Evolutionary conservation across 2,113 vertebrate genomes (phyloP).

Genomic region (Tupaia tana): DNA sequence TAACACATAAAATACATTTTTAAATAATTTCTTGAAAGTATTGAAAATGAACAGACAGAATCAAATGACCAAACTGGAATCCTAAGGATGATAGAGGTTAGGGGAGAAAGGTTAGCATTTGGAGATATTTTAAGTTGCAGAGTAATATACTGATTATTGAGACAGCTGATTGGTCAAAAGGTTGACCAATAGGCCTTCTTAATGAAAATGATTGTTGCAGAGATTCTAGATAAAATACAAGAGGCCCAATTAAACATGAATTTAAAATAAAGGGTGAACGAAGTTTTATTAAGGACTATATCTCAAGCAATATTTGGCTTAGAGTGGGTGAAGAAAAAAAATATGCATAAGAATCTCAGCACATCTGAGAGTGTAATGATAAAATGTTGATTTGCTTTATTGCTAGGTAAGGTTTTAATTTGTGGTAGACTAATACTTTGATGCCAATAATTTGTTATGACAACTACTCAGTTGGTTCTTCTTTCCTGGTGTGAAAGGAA

Average conservation of each 20-base stretch:
- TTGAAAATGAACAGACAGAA: not conserved
- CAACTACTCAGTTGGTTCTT: conserved; percentile 53
- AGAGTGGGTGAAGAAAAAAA: not conserved
- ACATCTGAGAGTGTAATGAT: conserved; percentile 8
- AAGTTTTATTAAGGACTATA: not conserved
- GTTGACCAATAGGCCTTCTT: not conserved
- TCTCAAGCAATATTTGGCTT: not conserved
- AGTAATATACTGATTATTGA: not conserved
- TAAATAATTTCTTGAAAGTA: not conserved
- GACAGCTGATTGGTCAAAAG: not conserved
- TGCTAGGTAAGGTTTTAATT: conserved; percentile 57
- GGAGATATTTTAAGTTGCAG: not conserved
- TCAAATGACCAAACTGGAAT: not conserved
- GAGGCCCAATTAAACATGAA: not conserved
- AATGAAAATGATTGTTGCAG: not conserved
- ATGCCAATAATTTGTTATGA: conserved; percentile 53
- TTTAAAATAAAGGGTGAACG: not conserved
- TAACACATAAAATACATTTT: conserved; percentile 25
- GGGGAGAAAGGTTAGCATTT: not conserved
- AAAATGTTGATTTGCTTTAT: conserved; percentile 31
- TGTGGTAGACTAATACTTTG: conserved; percentile 39
- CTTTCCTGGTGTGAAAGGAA: conserved; percentile 44
- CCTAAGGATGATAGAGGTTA: not conserved
- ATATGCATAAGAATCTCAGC: not conserved
- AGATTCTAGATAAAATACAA: not conserved